These are phyloP conservation scores for Eumeta japonica DNA, from an alignment of 1,140 invertebrate species.

Conservation along the genomic window DNA sequence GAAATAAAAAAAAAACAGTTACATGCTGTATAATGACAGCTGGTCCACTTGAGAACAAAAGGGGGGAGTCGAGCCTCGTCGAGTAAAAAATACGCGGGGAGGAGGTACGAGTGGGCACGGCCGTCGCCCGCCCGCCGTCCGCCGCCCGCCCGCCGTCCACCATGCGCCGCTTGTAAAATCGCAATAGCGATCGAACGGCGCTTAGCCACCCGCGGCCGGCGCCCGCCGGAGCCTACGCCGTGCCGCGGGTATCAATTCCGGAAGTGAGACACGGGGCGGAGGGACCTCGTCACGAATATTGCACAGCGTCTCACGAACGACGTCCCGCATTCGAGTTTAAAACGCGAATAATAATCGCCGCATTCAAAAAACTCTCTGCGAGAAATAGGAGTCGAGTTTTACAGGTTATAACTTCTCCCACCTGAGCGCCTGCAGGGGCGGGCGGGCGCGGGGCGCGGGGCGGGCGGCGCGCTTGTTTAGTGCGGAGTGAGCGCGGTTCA, in stretches of 20 bases:
- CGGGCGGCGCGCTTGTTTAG: constrained; percentile 23
- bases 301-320: constrained; percentile 51
- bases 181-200: constrained; percentile 49
- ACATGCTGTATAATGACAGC: constrained; percentile 60
- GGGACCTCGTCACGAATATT: constrained; percentile 57
- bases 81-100: constrained; percentile 55
- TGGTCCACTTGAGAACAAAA: constrained; percentile 60
- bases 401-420: constrained; percentile 56
- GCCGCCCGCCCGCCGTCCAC: constrained; percentile 23
- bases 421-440: too few species aligned
- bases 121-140: constrained; percentile 32
- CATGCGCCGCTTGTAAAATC: constrained; percentile 44
- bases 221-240: too few species aligned
- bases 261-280: too few species aligned
- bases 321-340: constrained; percentile 53
- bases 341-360: constrained; percentile 55
- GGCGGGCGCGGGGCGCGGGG: too few species aligned
- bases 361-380: constrained; percentile 55
- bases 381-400: constrained; percentile 53
- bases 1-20: constrained; percentile 59
- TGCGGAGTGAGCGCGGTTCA: constrained; percentile 50
- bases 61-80: constrained; percentile 51
- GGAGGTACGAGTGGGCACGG: constrained; percentile 52
- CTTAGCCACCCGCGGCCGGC: too few species aligned
- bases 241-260: too few species aligned